Evolutionary conservation across 2,888 invertebrate genomes (phyloP).

Genomic region (Mesochorus sp.): DNA sequence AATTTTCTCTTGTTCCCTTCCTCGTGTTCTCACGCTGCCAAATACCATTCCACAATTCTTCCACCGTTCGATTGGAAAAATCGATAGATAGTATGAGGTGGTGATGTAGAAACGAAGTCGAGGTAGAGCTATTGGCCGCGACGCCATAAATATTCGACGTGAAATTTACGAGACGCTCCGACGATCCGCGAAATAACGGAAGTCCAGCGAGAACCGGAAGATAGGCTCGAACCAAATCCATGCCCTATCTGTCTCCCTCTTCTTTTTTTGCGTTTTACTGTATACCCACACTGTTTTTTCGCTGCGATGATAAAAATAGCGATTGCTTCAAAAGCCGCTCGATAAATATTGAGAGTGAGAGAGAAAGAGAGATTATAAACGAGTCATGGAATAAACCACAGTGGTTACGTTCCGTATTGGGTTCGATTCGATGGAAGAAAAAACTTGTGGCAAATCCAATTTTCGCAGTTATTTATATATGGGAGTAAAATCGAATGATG

Average conservation of each 20-base stretch:
- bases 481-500: not conserved
- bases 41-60: not conserved
- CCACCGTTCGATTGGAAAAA: constrained; percentile 11
- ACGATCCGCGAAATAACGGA: constrained; percentile 61
- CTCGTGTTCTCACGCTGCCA: not conserved
- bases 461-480: not conserved
- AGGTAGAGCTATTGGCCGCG: constrained; percentile 38
- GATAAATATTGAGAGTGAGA: no score
- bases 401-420: not conserved
- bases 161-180: constrained; percentile 56
- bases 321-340: constrained; percentile 11
- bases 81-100: constrained; percentile 7
- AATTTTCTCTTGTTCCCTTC: not conserved
- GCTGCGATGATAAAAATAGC: constrained; percentile 41
- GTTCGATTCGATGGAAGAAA: not conserved
- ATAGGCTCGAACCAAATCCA: constrained; percentile 11
- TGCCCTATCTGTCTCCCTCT: constrained; percentile 4
- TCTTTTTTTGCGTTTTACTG: not conserved
- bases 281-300: constrained; percentile 1
- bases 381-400: not conserved
- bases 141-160: constrained; percentile 55
- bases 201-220: constrained; percentile 57
- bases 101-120: constrained; percentile 32
- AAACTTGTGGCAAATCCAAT: not conserved
- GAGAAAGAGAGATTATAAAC: not conserved